These are phyloP conservation scores for Hyla sarda DNA, from an alignment of 2,113 vertebrate species.

Conservation along the genomic window DNA sequence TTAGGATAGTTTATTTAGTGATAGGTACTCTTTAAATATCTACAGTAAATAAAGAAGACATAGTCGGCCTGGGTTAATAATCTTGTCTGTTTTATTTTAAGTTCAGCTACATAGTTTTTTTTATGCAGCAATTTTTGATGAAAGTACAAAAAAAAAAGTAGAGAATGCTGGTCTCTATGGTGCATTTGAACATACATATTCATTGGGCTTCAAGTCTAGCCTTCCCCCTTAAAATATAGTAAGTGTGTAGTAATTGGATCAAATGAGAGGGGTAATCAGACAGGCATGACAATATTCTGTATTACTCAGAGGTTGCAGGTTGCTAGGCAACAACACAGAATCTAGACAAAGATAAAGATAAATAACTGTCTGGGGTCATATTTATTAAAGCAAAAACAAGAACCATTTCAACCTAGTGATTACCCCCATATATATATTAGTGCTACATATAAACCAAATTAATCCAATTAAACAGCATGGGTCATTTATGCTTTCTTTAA, in stretches of 20 bases:
- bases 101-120: not conserved
- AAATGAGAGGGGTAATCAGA: conserved; percentile 53
- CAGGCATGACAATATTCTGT: conserved; percentile 47
- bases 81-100: not conserved
- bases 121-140: not conserved
- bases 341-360: conserved; percentile 52
- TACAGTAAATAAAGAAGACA: not conserved
- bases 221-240: conserved; percentile 49
- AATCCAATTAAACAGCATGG: conserved; percentile 33
- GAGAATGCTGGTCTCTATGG: not conserved
- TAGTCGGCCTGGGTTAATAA: not conserved
- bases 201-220: conserved; percentile 41
- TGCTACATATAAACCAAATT: conserved; percentile 32
- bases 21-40: too few relatives aligned
- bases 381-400: conserved; percentile 46
- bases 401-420: conserved; percentile 30
- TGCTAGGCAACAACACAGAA: conserved; percentile 43
- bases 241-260: conserved; percentile 48
- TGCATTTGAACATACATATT: conserved; percentile 39
- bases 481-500: conserved; percentile 26
- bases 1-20: too few relatives aligned
- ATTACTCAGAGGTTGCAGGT: conserved; percentile 43
- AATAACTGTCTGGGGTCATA: conserved; percentile 45
- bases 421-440: conserved; percentile 43
- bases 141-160: conserved; percentile 22